Base-by-base conservation (phyloP, 1,140 invertebrate species). In the Brachionus rotundiformis region DNA sequence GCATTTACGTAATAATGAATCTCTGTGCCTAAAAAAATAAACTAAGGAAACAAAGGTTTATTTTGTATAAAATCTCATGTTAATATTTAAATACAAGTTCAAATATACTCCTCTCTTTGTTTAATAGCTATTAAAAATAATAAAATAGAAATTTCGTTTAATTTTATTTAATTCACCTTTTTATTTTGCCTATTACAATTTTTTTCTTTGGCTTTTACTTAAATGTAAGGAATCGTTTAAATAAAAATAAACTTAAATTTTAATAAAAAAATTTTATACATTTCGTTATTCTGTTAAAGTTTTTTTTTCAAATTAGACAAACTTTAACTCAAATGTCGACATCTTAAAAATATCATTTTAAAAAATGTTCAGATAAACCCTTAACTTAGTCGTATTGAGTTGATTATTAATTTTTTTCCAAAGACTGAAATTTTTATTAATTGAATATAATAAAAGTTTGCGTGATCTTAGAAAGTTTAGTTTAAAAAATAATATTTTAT, bases 231-330 rank as follows among this genome's bases (percentile, higher is more conserved):
- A 54, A 54, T 54, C 19, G 7, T 16, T 23, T 7, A 19, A 54
- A 54, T 10, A 41, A 54, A 54, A 54, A 54, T 54, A 54, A 54
- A 54, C 47, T 25, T 54, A 54, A 54, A 54, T 54, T 54, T 54
- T 54, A 54, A 19, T 25, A 54, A 54, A n/a, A 54, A n/a, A 16
- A 54, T 54, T 54, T 54, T 49, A 19, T 54, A 54, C 47, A 54
- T 19, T 54, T 54, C 23, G 47, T 54, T 54, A 54, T 54, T 54
- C 23, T 54, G 10, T 54, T 2, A 54, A 23, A 19, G n/a, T n/a
- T n/a, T n/a, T n/a, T n/a, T 54, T 49, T 54, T 54, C 8, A 2
- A 19, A 54, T 23, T 19, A 54, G 23, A 16, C n/a, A 25, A 54
- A 54, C 47, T 54, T 54, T 54, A n/a, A 25, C 47, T 54, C 47